Conservation (phyloP, 2,888 invertebrate species). For the Rotaria socialis region DNA sequence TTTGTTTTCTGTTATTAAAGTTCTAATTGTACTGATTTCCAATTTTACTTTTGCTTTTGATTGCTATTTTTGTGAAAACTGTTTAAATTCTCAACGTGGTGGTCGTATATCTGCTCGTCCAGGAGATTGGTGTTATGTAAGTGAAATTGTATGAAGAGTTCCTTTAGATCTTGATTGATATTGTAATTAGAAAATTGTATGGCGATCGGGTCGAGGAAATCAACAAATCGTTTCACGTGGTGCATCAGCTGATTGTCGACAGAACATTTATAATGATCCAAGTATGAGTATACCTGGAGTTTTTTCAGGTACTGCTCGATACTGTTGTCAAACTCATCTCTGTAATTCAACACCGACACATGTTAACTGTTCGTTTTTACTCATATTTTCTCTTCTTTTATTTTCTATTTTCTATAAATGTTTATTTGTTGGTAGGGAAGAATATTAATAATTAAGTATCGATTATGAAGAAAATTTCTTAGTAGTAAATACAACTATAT, state of each 20-base stretch:
- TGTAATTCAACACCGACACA: not conserved
- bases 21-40: not conserved
- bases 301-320: not conserved
- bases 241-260: not conserved
- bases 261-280: not conserved
- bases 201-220: not conserved
- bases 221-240: not conserved
- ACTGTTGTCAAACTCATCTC: not conserved
- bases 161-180: not conserved
- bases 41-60: not conserved
- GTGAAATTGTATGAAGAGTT: not conserved
- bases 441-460: no score
- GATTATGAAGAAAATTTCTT: no score
- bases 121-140: conserved; percentile 4
- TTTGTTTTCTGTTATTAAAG: not conserved
- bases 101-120: not conserved
- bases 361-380: not conserved
- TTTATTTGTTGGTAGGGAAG: not conserved
- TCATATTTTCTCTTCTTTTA: not conserved
- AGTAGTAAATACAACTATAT: no score
- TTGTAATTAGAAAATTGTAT: not conserved
- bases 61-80: not conserved
- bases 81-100: conserved; percentile 6
- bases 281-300: not conserved
- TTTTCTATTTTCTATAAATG: not conserved